These are phyloP conservation scores for Drosophila obscura DNA, from an alignment of 1,140 invertebrate species.

Conservation along the genomic window DNA sequence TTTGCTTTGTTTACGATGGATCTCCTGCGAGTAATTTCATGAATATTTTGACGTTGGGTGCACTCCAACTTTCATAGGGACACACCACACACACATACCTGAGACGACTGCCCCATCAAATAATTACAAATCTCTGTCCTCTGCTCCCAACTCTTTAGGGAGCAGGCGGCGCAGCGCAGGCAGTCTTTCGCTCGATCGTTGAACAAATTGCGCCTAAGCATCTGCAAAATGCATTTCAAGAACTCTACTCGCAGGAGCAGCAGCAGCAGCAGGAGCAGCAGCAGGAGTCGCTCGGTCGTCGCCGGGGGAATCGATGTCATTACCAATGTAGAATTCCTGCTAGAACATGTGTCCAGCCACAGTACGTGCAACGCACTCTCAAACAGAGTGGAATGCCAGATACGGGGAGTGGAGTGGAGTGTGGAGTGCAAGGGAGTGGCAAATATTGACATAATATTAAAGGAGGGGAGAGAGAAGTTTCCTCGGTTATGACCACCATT, in stretches of 20 bases:
- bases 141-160: too few relatives aligned
- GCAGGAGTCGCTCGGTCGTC: conserved; percentile 9
- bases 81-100: too few relatives aligned
- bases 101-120: too few relatives aligned
- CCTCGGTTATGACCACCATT: conserved; percentile 58
- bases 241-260: neutral
- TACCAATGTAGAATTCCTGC: conserved; percentile 74
- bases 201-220: conserved; percentile 64
- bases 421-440: conserved; percentile 12
- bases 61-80: too few relatives aligned
- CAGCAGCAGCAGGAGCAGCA: neutral
- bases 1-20: too few relatives aligned
- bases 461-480: conserved; percentile 19
- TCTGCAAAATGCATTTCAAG: conserved; percentile 49
- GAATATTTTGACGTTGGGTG: too few relatives aligned
- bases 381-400: conserved; percentile 12
- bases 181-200: conserved; percentile 8
- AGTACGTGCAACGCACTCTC: conserved; percentile 58
- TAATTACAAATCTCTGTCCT: too few relatives aligned
- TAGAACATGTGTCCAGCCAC: conserved; percentile 77
- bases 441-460: conserved; percentile 77
- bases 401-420: neutral
- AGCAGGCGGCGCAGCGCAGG: too few relatives aligned
- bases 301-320: conserved; percentile 72
- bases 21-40: too few relatives aligned